Evolutionary conservation across 2,113 vertebrate genomes (phyloP).

Genomic region (Colius striatus): DNA sequence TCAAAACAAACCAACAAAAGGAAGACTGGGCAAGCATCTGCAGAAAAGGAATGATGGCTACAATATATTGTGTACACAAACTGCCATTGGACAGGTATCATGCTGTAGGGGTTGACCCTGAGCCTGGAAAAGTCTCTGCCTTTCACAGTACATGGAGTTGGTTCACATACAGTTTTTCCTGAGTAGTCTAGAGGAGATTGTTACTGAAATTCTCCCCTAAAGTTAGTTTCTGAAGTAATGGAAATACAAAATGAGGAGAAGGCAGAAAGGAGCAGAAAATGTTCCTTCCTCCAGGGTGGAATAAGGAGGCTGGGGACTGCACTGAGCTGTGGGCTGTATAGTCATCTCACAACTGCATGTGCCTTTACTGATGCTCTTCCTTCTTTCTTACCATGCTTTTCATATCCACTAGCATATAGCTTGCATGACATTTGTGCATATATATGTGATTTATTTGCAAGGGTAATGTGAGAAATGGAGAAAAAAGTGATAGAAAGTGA

Average conservation of each 20-base stretch:
- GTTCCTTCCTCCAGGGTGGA: not conserved
- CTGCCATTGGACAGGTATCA: not conserved
- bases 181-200: not conserved
- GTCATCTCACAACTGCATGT: not conserved
- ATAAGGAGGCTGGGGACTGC: not conserved
- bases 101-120: fast-evolving
- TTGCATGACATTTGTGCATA: not conserved
- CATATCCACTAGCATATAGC: not conserved
- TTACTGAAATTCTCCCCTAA: not conserved
- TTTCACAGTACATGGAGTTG: not conserved
- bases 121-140: not conserved
- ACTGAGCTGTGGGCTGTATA: not conserved
- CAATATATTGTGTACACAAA: not conserved
- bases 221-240: not conserved
- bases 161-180: not conserved
- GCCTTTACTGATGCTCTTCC: not conserved
- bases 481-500: not conserved
- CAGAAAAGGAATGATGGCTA: not conserved
- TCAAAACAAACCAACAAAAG: not conserved
- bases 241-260: not conserved
- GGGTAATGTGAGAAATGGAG: not conserved
- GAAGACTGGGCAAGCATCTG: not conserved
- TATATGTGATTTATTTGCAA: not conserved
- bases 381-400: not conserved
- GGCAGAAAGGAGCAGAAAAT: not conserved